phyloP scores from a whole-genome alignment of 2,113 vertebrate genomes.

The Lagopus muta region DNA sequence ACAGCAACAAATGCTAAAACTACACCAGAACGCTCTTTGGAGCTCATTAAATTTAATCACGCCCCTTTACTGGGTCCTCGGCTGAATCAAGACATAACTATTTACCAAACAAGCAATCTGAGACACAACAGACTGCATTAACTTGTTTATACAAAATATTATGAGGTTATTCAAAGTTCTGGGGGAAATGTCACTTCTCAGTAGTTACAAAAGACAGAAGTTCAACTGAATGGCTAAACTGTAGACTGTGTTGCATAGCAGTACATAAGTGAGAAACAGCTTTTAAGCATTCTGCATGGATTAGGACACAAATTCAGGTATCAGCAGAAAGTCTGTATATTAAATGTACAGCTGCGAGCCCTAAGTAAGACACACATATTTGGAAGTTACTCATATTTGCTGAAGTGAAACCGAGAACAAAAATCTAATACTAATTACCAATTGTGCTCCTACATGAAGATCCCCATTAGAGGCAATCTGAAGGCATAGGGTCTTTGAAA shows the following conservation, averaged over 20 bases:
- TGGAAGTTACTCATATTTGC: neutral
- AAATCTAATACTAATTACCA: neutral
- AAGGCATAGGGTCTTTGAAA: neutral
- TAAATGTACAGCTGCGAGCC: neutral
- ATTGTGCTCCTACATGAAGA: neutral
- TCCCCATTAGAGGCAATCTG: accelerated
- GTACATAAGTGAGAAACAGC: neutral
- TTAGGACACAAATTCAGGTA: neutral
- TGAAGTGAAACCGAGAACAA: neutral
- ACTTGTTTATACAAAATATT: neutral
- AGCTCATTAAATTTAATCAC: neutral
- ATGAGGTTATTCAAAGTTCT: neutral
- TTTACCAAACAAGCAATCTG: neutral
- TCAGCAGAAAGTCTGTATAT: neutral
- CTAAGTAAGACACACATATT: neutral
- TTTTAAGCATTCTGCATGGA: neutral
- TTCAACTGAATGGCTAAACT: neutral
- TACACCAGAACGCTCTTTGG: neutral
- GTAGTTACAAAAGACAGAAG: neutral
- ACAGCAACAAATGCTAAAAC: neutral
- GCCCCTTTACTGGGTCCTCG: neutral
- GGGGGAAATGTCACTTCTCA: neutral
- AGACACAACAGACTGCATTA: neutral
- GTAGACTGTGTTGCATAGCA: neutral
- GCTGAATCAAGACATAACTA: neutral